phyloP scores from a whole-genome alignment of 2,113 vertebrate species.

The Scatophagus argus region DNA sequence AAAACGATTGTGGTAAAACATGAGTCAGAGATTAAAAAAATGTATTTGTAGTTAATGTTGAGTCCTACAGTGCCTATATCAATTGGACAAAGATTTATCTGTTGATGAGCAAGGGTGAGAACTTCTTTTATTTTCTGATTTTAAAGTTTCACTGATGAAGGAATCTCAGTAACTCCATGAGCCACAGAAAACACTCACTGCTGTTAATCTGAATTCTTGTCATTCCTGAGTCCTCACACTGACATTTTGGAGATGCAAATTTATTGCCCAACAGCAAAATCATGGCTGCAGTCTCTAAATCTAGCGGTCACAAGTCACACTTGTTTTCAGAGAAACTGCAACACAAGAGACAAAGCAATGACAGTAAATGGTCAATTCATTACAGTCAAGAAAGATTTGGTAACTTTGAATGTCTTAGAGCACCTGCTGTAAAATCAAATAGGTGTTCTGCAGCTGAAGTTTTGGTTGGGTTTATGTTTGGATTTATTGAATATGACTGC shows the following conservation, averaged over 20 bases:
- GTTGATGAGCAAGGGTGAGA: not conserved
- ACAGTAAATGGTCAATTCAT: not conserved
- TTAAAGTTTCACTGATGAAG: not conserved
- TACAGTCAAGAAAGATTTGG: not conserved
- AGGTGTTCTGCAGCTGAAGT: too few species aligned
- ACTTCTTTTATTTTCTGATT: not conserved
- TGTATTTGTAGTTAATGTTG: not conserved
- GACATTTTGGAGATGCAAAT: not conserved
- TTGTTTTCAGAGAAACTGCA: not conserved
- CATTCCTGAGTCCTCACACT: conserved; percentile 18
- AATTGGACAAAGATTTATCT: not conserved
- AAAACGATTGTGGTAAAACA: not conserved
- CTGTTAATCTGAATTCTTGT: conserved; percentile 9
- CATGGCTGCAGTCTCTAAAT: not conserved
- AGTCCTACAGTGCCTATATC: not conserved
- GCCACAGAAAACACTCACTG: not conserved
- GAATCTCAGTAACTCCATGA: conserved; percentile 3
- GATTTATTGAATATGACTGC: too few species aligned
- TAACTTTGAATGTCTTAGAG: not conserved
- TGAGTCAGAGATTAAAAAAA: not conserved
- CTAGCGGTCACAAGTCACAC: not conserved
- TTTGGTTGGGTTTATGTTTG: too few species aligned
- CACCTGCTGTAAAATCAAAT: not conserved
- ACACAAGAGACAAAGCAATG: not conserved
- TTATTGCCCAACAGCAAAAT: not conserved